These are phyloP conservation scores for Agrochola macilenta DNA, from an alignment of 2,888 invertebrate species.

Conservation along the genomic window DNA sequence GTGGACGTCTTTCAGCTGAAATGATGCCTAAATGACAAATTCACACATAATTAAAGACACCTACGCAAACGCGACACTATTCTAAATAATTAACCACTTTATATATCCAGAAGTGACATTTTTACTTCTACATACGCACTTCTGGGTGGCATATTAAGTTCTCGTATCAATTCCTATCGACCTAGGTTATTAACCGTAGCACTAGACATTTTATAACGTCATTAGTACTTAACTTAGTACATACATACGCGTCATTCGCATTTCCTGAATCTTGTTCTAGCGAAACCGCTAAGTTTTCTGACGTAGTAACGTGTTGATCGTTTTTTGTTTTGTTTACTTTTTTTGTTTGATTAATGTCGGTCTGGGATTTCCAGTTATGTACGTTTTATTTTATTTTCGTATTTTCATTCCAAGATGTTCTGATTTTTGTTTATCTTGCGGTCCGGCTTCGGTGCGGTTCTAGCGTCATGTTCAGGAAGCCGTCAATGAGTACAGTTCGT, in stretches of 20 bases:
- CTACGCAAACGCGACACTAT: neutral
- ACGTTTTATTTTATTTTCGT: neutral
- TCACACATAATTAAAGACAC: too few relatives aligned
- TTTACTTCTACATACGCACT: neutral
- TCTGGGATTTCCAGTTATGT: neutral
- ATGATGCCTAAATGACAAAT: too few relatives aligned
- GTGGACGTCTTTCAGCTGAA: too few relatives aligned
- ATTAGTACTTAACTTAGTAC: neutral
- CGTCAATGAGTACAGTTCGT: too few relatives aligned
- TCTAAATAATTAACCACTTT: neutral
- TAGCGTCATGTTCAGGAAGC: too few relatives aligned
- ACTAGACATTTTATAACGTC: conserved; percentile 22
- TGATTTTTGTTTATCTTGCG: too few relatives aligned
- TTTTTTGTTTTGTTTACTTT: conserved; percentile 22
- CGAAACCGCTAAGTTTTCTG: conserved; percentile 6
- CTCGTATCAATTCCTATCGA: conserved; percentile 15
- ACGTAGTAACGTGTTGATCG: conserved; percentile 2
- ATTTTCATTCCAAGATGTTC: too few relatives aligned
- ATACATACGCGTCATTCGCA: conserved; percentile 4
- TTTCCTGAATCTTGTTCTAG: conserved; percentile 33
- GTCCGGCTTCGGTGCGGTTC: too few relatives aligned
- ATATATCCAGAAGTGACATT: conserved; percentile 22
- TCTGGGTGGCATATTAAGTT: conserved; percentile 16
- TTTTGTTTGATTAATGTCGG: neutral
- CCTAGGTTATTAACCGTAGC: conserved; percentile 17